Base-by-base conservation (phyloP, 2,888 invertebrate genomes). In the Pyrrhopygopsis socrates region DNA sequence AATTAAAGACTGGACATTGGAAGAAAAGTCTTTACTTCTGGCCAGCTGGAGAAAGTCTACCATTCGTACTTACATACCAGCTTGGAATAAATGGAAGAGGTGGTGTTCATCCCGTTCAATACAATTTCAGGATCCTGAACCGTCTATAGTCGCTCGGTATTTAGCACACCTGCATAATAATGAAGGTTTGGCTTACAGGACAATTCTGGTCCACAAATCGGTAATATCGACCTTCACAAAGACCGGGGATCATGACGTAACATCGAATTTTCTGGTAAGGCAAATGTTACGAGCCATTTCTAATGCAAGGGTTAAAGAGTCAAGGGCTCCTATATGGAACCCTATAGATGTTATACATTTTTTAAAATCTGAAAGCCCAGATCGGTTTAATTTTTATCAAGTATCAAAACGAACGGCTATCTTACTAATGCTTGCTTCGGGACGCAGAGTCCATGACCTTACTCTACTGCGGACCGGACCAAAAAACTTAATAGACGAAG, bases 1-100 rank as follows among this genome's bases (percentile, higher is more conserved):
- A 24, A 70, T 88, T 9, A 63, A 73, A 27, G 83, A 85, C n/a
- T 93, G 94, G 94, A 63, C 85, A 13, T 71, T 67, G 9, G n/a
- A 65, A 65, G 86, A 89, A 70, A 76, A 74, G 78, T 3, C 41
- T 0, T 58, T 89, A 13, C 38, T 89, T 3, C 20, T 84, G 70
- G 83, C 84, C 0, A 15, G 83, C 18, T 89, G 85, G 83, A 63
- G 85, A 27, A 50, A 45, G 15, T 87, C 87, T n/a, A 83, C 84
- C 2, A 54, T 86, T 0, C 84, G 82, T 1, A 90, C 88, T 6
- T 91, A 88, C 20, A 76, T 22, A 63, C 89, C 90, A 11, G 83
- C 76, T 13, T 88, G 89, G 90, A 73, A 50, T 9, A 80, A 67
- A 41, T 86, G 81, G 88, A 80, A 27, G 18, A 34, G 38, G 15